Evolutionary conservation across 2,888 invertebrate genomes (phyloP), one percentile per base, ranked within the genome.

Genomic region (Pristionchus fissidentatus): DNA sequence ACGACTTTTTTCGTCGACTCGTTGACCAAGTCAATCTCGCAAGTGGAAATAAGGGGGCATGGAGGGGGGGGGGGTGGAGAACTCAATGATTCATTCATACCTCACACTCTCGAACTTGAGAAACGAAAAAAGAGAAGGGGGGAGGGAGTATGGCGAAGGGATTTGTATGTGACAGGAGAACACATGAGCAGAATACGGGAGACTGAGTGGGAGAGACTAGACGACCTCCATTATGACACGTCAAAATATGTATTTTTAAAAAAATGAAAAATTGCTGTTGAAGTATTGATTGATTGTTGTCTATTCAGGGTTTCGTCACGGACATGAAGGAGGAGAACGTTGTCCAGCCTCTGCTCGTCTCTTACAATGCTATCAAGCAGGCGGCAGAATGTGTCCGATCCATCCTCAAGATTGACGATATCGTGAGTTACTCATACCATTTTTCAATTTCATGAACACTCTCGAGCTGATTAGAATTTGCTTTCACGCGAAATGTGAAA

Each of bases 341-440:
- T 84, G 95, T 99, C 85, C 99, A 99, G 93, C 99, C 99, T 73
- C 94, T 99, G 89, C 95, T 98, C 92, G 99, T 99, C 82, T 96
- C 97, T 84, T 95, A 95, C 80, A 97, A 97, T 89, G 97, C 97
- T 78, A 95, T 99, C 89, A 96, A 95, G 83, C 95, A 99, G 90
- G 96, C 99, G 86, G 96, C 98, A 0, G 99, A 99, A 94, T 98
- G 98, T 80, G 96, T 98, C 86, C 95, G 98, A 91, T 96, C 97
- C 90, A 98, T 99, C 93, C 95, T 99, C 92, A 99, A 99, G 94
- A 99, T 99, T 92, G 99, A 99, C 93, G 99, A 99, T 94, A 98
- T 99, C 93, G 97, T 98, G 91, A 95, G 95, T 84, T 75, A 15
- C 32, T 19, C 26, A 43, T 41, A 19, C 29, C 38, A 26, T 60